These are phyloP conservation scores for Bos indicus DNA, from an alignment of 2,113 vertebrate genomes.

Conservation along the genomic window DNA sequence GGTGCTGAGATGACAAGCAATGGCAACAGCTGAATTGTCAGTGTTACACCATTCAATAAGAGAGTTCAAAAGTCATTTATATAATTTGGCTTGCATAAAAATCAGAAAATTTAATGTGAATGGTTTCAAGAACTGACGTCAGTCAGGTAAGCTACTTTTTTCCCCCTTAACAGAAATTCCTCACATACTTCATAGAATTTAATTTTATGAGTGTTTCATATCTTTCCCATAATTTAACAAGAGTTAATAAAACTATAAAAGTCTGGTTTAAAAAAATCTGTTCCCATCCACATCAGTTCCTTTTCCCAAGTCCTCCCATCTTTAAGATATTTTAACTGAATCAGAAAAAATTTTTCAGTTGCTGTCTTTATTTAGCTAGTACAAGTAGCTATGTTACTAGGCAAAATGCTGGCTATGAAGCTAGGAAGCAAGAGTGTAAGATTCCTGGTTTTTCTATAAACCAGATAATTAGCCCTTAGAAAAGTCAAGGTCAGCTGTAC, in stretches of 20 bases:
- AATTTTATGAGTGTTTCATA: background rate
- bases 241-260: background rate
- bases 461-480: conserved; percentile 2
- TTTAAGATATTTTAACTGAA: conserved; percentile 7
- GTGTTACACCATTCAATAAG: background rate
- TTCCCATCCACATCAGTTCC: background rate
- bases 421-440: background rate
- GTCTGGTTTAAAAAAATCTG: background rate
- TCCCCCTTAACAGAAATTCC: background rate
- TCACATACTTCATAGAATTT: conserved; percentile 23
- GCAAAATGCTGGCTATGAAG: background rate
- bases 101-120: background rate
- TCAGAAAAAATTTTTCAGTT: background rate
- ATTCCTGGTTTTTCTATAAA: conserved; percentile 16
- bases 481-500: background rate
- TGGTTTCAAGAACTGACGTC: background rate
- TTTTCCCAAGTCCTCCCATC: background rate
- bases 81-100: background rate
- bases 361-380: background rate
- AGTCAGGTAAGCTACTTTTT: background rate
- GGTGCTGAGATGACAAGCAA: background rate
- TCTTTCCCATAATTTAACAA: background rate
- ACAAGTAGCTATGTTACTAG: background rate
- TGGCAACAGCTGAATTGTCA: background rate
- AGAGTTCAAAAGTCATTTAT: background rate